Percentiles rank a stretch among this genome's conserved stretches.
Evolutionary conservation across 1,140 invertebrate species (phyloP).

Genomic region (Heliconius hewitsoni): DNA sequence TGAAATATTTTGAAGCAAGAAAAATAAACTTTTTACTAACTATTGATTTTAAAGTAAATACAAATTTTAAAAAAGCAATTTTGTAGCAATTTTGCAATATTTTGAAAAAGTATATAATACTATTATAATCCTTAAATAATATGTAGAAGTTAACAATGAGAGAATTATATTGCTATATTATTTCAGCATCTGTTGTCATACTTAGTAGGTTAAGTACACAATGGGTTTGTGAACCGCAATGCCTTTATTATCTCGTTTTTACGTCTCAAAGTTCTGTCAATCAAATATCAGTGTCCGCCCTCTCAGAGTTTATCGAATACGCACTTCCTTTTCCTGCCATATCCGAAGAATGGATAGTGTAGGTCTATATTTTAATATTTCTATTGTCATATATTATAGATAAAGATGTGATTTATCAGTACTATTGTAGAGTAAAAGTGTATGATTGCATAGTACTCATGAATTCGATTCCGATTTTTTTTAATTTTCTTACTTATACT

Average conservation of each 20-base stretch:
- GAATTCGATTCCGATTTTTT: too few relatives aligned
- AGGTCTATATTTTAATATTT: background rate
- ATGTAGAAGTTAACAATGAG: background rate
- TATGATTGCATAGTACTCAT: too few relatives aligned
- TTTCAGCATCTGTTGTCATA: conserved; percentile 29
- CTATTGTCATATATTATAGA: background rate
- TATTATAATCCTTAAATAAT: background rate
- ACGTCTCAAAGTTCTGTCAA: conserved; percentile 59
- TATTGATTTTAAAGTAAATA: too few relatives aligned
- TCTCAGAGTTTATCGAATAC: conserved; percentile 47
- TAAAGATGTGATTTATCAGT: background rate
- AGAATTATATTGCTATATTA: conserved; percentile 20
- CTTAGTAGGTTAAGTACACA: conserved; percentile 21
- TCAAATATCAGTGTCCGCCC: conserved; percentile 63
- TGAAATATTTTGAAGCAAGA: too few relatives aligned
- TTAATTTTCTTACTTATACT: too few relatives aligned
- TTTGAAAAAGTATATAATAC: background rate
- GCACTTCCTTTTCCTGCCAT: conserved; percentile 43
- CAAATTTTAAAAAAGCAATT: too few relatives aligned
- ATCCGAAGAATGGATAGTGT: conserved; percentile 33
- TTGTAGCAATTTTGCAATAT: too few relatives aligned
- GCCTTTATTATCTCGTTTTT: conserved; percentile 38
- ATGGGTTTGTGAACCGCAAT: conserved; percentile 31
- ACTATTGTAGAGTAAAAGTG: background rate
- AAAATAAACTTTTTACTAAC: too few relatives aligned